Evolutionary conservation across 2,888 invertebrate genomes (phyloP), one percentile per base, ranked within the genome.

Genomic region (Drosophila mettleri): DNA sequence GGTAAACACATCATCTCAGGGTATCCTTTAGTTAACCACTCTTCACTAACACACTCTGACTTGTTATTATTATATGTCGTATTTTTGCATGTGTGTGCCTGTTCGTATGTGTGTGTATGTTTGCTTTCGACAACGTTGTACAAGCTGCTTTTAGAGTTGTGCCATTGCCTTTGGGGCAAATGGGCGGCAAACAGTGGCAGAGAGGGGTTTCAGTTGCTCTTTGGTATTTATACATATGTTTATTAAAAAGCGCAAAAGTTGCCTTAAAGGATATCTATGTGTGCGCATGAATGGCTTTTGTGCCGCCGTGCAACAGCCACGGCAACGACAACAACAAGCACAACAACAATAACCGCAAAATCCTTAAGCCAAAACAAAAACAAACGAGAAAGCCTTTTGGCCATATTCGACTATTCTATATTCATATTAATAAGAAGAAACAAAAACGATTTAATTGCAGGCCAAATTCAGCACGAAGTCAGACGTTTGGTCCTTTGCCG

Each of bases 401-500:
- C 59, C 70, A 54, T 51, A 36, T 36, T 3, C n/a, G 27, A 16
- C 8, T n/a, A 18, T 38, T 20, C 34, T 14, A 5, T n/a, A 18
- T 38, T 20, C 34, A 8, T 18, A 38, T 58, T 52, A 72, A 55
- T 55, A 59, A 52, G 24, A 43, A 18, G 52, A 45, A 33, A 43
- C 9, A 34, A 22, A 39, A 34, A 20, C 18, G 41, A 58, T 66
- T 62, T 63, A 63, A 75, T 78, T 93, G 41, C 92, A 97, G 96
- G 96, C 95, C 54, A 96, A 96, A 92, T 97, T 95, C 91, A 95
- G 96, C 34, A 95, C 95, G 52, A 96, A 96, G 92, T 96, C 96
- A 80, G 97, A 97, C 93, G 97, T 97, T 45, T 97, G 97, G 97
- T 94, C 97, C 57, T 97, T 97, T 90, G 97, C 96, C 45, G 96